phyloP scores from a whole-genome alignment of 2,888 invertebrate species.

The Allolobophora icterica region DNA sequence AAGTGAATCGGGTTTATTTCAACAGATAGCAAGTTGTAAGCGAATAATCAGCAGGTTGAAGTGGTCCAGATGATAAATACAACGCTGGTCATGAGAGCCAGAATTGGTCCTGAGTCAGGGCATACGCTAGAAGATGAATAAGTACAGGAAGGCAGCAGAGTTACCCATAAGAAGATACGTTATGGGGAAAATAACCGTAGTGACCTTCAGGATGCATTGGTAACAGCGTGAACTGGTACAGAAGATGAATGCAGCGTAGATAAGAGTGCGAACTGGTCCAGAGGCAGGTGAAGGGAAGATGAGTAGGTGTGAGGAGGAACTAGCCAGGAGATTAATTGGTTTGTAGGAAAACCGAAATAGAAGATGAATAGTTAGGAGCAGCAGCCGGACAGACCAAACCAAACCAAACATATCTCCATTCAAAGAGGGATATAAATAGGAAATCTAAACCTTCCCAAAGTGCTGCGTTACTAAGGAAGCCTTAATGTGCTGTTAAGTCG shows the following conservation, averaged over 20 bases:
- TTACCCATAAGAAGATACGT: neutral
- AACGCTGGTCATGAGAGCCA: neutral
- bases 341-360: neutral
- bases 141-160: neutral
- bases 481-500: neutral
- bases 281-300: neutral
- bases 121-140: neutral
- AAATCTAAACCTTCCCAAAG: neutral
- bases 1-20: constrained; percentile 14
- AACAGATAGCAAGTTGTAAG: neutral
- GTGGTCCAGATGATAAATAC: neutral
- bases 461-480: too few relatives aligned
- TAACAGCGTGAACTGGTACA: neutral
- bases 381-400: neutral
- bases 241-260: constrained; percentile 7
- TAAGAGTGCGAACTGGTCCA: constrained; percentile 17
- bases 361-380: neutral
- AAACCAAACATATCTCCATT: neutral
- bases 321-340: neutral
- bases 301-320: neutral
- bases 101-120: neutral
- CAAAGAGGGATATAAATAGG: neutral
- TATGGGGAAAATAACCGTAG: neutral
- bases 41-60: neutral
- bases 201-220: neutral